Percentiles rank a stretch among this genome's conserved stretches.
These are phyloP conservation scores for Anseranas semipalmata DNA, from an alignment of 2,113 vertebrate genomes.

Conservation along the genomic window DNA sequence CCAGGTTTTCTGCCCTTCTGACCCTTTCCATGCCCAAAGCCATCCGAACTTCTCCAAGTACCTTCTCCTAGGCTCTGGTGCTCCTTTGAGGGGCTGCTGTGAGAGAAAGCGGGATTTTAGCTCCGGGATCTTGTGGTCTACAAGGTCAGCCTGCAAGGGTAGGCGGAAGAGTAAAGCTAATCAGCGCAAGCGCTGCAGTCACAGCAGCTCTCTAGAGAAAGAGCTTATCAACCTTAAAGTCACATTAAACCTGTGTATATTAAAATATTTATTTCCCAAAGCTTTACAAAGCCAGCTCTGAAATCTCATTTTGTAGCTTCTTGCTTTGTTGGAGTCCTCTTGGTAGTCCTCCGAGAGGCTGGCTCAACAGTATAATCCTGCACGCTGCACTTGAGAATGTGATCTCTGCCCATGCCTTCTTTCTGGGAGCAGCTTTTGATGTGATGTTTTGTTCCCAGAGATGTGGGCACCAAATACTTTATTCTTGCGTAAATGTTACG, in stretches of 20 bases:
- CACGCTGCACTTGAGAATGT: background rate
- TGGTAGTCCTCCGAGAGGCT: background rate
- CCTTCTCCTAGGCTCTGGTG: background rate
- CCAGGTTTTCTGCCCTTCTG: background rate
- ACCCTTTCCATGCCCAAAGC: background rate
- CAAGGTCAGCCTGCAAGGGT: background rate
- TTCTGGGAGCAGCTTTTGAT: background rate
- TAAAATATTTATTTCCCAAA: conserved; percentile 7
- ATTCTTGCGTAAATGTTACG: conserved; percentile 1
- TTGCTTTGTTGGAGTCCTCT: background rate
- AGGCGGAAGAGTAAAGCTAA: background rate
- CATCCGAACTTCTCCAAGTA: fast-evolving
- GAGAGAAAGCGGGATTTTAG: background rate
- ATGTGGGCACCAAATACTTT: background rate
- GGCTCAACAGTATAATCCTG: background rate
- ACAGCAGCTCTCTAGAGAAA: background rate
- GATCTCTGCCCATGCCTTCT: background rate
- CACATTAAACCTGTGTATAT: background rate
- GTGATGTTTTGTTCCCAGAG: conserved; percentile 1
- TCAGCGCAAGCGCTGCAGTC: background rate
- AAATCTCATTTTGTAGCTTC: background rate
- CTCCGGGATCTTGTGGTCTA: background rate
- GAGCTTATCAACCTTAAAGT: background rate
- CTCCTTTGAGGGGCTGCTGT: fast-evolving
- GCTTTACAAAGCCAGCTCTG: background rate